Evolutionary conservation across 2,113 vertebrate species (phyloP).

Genomic region (Crotalus horridus): DNA sequence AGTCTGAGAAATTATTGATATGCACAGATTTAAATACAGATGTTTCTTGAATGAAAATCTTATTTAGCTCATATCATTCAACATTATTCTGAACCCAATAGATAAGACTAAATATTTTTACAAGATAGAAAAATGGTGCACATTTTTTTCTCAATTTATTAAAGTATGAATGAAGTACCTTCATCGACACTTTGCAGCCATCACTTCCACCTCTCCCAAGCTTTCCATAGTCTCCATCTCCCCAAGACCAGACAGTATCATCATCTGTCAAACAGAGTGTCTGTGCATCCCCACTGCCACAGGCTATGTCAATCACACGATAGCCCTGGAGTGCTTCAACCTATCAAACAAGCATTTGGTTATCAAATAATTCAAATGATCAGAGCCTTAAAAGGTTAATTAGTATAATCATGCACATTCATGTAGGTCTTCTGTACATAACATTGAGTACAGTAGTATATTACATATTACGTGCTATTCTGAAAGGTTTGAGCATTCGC

Average conservation of each 20-base stretch:
- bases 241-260: conserved; percentile 99
- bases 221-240: conserved; percentile 97
- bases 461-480: neutral
- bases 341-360: conserved; percentile 61
- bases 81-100: neutral
- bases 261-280: conserved; percentile 94
- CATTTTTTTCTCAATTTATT: neutral
- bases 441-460: neutral
- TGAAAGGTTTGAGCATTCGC: neutral
- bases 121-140: neutral
- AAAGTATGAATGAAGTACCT: conserved; percentile 71
- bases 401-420: neutral
- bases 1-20: neutral
- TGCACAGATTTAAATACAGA: neutral
- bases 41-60: neutral
- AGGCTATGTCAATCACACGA: conserved; percentile 93
- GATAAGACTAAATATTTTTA: neutral
- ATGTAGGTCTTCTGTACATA: neutral
- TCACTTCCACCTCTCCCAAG: conserved; percentile 95
- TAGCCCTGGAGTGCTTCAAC: conserved; percentile 97
- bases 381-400: neutral
- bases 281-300: conserved; percentile 95
- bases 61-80: neutral
- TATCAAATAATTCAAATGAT: neutral
- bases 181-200: conserved; percentile 98